phyloP scores from a whole-genome alignment of 2,797 vertebrate species.

The Avahi laniger region DNA sequence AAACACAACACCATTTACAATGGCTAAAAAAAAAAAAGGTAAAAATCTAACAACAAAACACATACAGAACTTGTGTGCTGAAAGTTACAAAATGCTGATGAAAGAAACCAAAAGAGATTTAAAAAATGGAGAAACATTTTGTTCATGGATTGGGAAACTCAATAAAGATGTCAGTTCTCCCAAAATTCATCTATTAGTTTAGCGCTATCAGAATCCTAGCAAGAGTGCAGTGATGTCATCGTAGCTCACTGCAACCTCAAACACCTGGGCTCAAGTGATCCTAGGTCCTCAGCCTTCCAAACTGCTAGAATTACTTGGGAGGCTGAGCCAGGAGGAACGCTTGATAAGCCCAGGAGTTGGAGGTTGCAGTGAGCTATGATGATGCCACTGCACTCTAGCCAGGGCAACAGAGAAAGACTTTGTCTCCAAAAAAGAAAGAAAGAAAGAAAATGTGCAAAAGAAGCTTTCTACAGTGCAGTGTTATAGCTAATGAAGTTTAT shows the following conservation, averaged over 20 bases:
- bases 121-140: not conserved
- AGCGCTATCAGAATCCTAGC: not conserved
- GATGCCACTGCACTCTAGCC: not conserved
- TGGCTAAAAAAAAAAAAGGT: not conserved
- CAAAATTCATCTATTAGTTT: not conserved
- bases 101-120: not conserved
- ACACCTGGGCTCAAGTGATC: no score
- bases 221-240: no score
- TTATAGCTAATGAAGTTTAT: not conserved
- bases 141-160: not conserved
- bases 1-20: not conserved
- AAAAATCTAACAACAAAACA: not conserved
- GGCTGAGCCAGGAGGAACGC: not conserved
- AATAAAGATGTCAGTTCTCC: not conserved
- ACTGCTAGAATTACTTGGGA: not conserved
- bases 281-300: no score
- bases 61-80: not conserved
- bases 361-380: not conserved
- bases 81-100: not conserved
- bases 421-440: not conserved
- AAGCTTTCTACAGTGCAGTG: not conserved
- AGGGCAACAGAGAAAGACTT: not conserved
- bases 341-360: not conserved
- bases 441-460: not conserved
- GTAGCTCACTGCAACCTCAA: no score